Percentiles rank a stretch among this genome's conserved stretches.
phyloP scores from a whole-genome alignment of 2,113 vertebrate genomes.

The Oryzias curvinotus region DNA sequence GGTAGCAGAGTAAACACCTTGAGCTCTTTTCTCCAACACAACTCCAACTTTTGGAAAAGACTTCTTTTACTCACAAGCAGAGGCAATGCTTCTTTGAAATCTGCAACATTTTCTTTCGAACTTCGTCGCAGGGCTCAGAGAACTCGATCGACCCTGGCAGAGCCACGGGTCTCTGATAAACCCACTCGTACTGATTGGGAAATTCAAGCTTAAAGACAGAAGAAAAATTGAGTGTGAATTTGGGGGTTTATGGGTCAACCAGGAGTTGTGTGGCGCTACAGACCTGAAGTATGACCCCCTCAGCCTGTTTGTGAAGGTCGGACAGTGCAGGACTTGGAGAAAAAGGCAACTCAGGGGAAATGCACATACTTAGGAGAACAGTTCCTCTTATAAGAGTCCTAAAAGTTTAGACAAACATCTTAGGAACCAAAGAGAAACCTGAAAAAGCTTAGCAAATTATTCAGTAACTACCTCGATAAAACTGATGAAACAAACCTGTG shows the following conservation, averaged over 20 bases:
- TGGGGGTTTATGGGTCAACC: constrained; percentile 7
- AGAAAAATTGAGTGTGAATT: neutral
- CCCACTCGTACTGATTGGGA: constrained; percentile 54
- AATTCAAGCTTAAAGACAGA: constrained; percentile 64
- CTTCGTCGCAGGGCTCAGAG: constrained; percentile 55
- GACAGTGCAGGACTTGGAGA: constrained; percentile 63
- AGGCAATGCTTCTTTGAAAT: constrained; percentile 71
- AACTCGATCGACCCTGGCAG: constrained; percentile 35
- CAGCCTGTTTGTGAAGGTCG: constrained; percentile 66
- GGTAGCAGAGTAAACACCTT: neutral
- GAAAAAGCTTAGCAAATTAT: no score
- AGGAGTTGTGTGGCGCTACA: constrained; percentile 6
- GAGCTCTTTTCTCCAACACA: neutral
- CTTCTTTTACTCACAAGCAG: constrained; percentile 65
- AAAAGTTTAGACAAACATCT: constrained; percentile 3
- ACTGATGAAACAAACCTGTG: constrained; percentile 43
- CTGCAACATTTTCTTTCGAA: constrained; percentile 60
- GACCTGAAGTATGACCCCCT: constrained; percentile 72
- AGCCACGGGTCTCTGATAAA: constrained; percentile 57
- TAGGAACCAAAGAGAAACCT: no score
- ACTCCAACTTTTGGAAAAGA: neutral
- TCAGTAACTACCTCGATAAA: no score
- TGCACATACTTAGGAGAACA: constrained; percentile 71
- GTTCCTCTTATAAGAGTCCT: constrained; percentile 67
- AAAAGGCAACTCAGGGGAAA: constrained; percentile 19